These are phyloP conservation scores for Pholis gunnellus DNA, from an alignment of 2,113 vertebrate species.

Conservation along the genomic window DNA sequence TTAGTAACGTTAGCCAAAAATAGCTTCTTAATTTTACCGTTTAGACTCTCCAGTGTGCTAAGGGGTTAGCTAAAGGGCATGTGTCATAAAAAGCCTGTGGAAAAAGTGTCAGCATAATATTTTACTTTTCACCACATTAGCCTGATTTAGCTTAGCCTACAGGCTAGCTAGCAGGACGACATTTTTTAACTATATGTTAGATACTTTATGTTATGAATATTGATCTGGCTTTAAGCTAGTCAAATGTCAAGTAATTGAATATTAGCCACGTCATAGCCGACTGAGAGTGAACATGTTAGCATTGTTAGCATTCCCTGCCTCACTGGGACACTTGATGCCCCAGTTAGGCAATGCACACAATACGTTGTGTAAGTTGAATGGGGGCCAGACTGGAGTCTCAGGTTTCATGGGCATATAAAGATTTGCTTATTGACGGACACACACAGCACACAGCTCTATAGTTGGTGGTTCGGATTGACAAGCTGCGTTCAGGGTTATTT, in stretches of 20 bases:
- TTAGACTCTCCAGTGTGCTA: not conserved
- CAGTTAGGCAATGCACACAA: conserved; percentile 58
- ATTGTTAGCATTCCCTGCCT: conserved; percentile 41
- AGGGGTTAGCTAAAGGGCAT: conserved; percentile 46
- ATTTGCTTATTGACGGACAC: conserved; percentile 38
- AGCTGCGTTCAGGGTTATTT: conserved; percentile 45
- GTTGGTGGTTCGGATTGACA: conserved; percentile 28
- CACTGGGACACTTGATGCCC: conserved; percentile 68
- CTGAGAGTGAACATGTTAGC: conserved; percentile 15
- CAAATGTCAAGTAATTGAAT: not conserved
- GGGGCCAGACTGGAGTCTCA: conserved; percentile 52
- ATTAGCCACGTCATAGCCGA: not conserved
- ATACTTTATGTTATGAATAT: not conserved
- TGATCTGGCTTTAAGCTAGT: not conserved
- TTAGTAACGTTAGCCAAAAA: not conserved
- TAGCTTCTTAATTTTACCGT: conserved; percentile 20
- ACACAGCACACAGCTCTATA: not conserved
- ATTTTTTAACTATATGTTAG: not conserved
- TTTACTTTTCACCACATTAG: conserved; percentile 43
- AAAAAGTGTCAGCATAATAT: conserved; percentile 22
- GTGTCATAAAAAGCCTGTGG: conserved; percentile 37
- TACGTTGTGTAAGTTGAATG: conserved; percentile 72
- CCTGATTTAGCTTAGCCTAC: conserved; percentile 46
- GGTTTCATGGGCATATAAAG: conserved; percentile 60
- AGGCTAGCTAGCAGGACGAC: conserved; percentile 25